Evolutionary conservation across 1,140 invertebrate species (phyloP).

Genomic region (Cotesia vestalis): DNA sequence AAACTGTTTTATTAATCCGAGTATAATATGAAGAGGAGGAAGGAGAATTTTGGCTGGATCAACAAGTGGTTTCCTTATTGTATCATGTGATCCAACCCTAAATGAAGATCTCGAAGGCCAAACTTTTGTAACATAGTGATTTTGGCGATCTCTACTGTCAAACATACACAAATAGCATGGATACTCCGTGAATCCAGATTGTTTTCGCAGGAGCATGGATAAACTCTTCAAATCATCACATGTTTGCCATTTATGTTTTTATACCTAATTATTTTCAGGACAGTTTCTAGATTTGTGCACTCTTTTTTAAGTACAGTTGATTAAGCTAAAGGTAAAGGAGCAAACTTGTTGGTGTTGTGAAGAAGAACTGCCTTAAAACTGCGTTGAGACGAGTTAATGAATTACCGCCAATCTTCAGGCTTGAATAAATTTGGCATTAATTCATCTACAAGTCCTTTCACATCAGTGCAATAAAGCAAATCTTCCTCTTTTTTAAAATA

Average conservation of each 20-base stretch:
- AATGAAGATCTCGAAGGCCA: constrained; percentile 23
- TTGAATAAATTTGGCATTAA: constrained; percentile 20
- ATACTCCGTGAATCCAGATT: constrained; percentile 29
- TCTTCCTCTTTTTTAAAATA: too few species aligned
- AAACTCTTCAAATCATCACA: constrained; percentile 38
- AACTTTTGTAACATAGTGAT: constrained; percentile 30
- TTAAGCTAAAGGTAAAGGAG: constrained; percentile 33
- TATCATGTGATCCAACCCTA: constrained; percentile 20
- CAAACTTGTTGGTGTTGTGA: constrained; percentile 30
- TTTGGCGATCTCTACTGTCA: constrained; percentile 28
- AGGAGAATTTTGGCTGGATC: constrained; percentile 27
- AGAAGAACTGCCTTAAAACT: constrained; percentile 51
- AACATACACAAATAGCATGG: constrained; percentile 34
- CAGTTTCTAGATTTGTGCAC: constrained; percentile 31
- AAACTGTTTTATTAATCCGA: constrained; percentile 29
- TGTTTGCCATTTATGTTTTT: constrained; percentile 33
- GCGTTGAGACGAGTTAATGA: constrained; percentile 49
- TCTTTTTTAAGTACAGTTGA: constrained; percentile 28
- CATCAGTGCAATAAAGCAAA: constrained; percentile 12
- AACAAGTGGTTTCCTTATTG: constrained; percentile 24
- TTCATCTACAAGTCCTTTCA: constrained; percentile 22
- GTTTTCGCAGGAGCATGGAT: constrained; percentile 24
- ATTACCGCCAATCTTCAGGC: constrained; percentile 11
- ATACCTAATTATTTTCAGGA: constrained; percentile 35
- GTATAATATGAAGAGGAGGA: constrained; percentile 28